Evolutionary conservation across 1,140 invertebrate species (phyloP).

Genomic region (Argopecten irradians): DNA sequence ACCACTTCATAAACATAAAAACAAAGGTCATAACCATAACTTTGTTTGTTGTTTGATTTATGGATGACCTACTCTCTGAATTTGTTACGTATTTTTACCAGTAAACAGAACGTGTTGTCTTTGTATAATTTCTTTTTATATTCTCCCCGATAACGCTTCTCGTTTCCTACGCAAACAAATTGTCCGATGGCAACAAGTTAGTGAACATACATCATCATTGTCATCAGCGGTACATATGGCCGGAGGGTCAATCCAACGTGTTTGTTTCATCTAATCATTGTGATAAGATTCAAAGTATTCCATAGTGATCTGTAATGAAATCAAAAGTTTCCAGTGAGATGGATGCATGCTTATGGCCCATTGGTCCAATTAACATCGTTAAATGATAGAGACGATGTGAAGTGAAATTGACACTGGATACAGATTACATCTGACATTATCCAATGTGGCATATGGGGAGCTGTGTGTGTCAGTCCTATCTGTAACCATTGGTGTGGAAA

Average conservation of each 20-base stretch:
- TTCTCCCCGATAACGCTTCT: neutral
- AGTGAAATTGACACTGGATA: neutral
- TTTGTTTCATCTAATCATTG: neutral
- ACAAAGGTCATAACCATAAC: too few species aligned
- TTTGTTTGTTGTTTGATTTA: too few species aligned
- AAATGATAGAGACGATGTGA: constrained; percentile 18
- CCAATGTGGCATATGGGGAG: constrained; percentile 20
- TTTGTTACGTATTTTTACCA: too few species aligned
- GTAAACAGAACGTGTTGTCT: neutral
- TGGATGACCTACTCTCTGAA: too few species aligned
- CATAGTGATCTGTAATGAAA: constrained; percentile 1
- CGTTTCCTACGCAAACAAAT: neutral
- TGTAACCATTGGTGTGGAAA: neutral
- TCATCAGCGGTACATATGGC: too few species aligned
- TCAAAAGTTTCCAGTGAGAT: neutral
- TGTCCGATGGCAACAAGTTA: neutral
- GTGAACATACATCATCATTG: neutral
- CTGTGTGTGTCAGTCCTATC: neutral
- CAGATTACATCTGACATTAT: constrained; percentile 15
- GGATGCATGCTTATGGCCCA: neutral
- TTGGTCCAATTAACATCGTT: neutral
- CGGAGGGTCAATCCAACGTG: neutral
- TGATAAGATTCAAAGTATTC: neutral
- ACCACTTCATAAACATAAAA: too few species aligned
- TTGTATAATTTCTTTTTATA: neutral